Conservation (phyloP, 2,888 invertebrate species). For the Drosophila tanythrix region DNA sequence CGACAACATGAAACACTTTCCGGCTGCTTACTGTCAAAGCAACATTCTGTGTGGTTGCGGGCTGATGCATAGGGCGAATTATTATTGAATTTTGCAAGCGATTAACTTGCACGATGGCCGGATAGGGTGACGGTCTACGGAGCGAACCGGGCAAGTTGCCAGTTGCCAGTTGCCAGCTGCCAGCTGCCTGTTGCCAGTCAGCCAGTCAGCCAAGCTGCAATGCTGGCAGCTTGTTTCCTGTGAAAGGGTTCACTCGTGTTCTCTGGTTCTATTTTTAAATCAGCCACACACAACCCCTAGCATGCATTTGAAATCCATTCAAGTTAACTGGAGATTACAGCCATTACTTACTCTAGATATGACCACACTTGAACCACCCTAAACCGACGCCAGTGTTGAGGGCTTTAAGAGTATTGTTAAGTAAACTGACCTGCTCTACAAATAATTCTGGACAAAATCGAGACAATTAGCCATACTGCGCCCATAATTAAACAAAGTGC, state of each 20-base stretch:
- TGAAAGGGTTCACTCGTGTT: slow-evolving; percentile 13
- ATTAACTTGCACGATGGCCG: slow-evolving; percentile 73
- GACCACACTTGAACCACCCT: slow-evolving; percentile 8
- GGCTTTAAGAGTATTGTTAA: slow-evolving; percentile 2
- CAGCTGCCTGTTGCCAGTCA: slow-evolving; percentile 10
- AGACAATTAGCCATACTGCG: slow-evolving; percentile 30
- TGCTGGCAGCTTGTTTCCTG: slow-evolving; percentile 38
- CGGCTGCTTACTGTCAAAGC: slow-evolving; percentile 65
- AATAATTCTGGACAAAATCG: slow-evolving; percentile 10
- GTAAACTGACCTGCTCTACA: slow-evolving; percentile 44
- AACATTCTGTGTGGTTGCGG: slow-evolving; percentile 16
- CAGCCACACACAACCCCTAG: slow-evolving; percentile 26
- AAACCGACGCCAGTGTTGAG: background rate
- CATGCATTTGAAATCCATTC: slow-evolving; percentile 45
- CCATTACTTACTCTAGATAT: slow-evolving; percentile 1
- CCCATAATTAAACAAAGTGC: slow-evolving; percentile 46
- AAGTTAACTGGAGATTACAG: slow-evolving; percentile 12
- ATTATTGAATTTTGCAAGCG: slow-evolving; percentile 82
- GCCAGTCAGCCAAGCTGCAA: slow-evolving; percentile 27
- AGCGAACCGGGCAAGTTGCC: slow-evolving; percentile 2
- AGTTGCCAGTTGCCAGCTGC: slow-evolving; percentile 14
- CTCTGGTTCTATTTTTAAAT: slow-evolving; percentile 52
- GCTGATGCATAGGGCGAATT: slow-evolving; percentile 54
- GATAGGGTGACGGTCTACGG: slow-evolving; percentile 16
- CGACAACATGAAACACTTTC: slow-evolving; percentile 77